Percentiles rank a stretch among this genome's conserved stretches.
Evolutionary conservation across 2,888 invertebrate species (phyloP).

Genomic region (Drosophila borborema): DNA sequence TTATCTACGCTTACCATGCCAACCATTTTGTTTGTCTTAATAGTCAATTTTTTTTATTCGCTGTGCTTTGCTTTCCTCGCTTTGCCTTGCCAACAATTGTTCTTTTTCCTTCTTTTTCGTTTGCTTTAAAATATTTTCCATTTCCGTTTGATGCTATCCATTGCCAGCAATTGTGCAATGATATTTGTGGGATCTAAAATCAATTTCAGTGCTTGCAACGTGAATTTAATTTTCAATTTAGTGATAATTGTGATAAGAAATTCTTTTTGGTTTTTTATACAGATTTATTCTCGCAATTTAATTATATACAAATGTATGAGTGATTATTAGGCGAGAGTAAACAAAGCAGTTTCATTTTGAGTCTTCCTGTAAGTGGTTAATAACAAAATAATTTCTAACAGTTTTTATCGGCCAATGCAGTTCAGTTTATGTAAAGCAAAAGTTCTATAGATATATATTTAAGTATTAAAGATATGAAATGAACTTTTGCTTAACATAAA

Average conservation of each 20-base stretch:
- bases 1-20: slow-evolving; percentile 43
- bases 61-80: slow-evolving; percentile 16
- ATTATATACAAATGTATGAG: background rate
- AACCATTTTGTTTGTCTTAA: slow-evolving; percentile 54
- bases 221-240: slow-evolving; percentile 6
- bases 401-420: background rate
- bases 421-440: background rate
- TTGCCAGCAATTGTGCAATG: slow-evolving; percentile 44
- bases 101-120: background rate
- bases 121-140: slow-evolving; percentile 26
- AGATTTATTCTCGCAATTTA: background rate
- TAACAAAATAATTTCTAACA: background rate
- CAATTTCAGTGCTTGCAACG: slow-evolving; percentile 30
- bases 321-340: background rate
- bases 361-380: background rate
- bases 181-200: slow-evolving; percentile 48
- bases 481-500: too few species aligned
- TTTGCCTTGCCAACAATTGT: slow-evolving; percentile 5
- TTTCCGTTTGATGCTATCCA: slow-evolving; percentile 59
- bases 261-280: background rate
- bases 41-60: slow-evolving; percentile 65
- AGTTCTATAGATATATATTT: too few species aligned
- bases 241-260: background rate
- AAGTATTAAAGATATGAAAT: too few species aligned
- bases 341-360: background rate